Evolutionary conservation across 1,140 invertebrate species (phyloP).

Genomic region (Matsumurasca onukii): DNA sequence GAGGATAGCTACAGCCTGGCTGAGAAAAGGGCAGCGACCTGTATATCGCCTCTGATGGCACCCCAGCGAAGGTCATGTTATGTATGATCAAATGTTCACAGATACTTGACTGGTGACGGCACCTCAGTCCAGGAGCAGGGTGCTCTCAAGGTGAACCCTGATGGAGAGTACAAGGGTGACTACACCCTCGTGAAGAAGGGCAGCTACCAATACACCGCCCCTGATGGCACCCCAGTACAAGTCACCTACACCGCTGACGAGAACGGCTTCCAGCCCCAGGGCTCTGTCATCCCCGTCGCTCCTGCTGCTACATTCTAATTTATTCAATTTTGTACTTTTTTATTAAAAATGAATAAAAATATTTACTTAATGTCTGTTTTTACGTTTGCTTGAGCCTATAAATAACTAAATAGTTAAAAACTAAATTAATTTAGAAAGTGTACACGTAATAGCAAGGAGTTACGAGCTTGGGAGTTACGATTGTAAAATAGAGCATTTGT

Average conservation of each 20-base stretch:
- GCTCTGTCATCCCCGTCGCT: conserved; percentile 53
- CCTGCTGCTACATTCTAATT: no score
- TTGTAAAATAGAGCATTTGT: no score
- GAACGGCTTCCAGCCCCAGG: conserved; percentile 68
- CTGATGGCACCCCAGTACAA: conserved; percentile 50
- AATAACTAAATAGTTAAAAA: no score
- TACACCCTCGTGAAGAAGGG: conserved; percentile 46
- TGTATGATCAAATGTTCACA: conserved; percentile 39
- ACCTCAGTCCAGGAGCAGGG: background rate
- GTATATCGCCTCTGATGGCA: background rate
- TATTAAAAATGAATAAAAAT: no score
- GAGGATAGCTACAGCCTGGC: background rate
- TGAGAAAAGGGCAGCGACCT: background rate
- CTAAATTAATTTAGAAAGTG: no score
- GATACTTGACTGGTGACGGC: conserved; percentile 59
- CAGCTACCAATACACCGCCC: conserved; percentile 49
- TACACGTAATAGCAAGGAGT: no score
- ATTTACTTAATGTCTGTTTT: no score
- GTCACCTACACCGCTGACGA: conserved; percentile 65
- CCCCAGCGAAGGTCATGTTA: background rate
- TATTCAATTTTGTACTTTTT: no score
- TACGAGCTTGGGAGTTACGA: no score
- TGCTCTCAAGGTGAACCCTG: background rate
- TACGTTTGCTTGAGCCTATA: no score
- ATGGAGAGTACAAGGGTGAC: conserved; percentile 35